A percentile compares a stretch with the other conserved stretches of the same genome.
Evolutionary conservation across 2,888 invertebrate species (phyloP).

Genomic region (Papilio elwesi): DNA sequence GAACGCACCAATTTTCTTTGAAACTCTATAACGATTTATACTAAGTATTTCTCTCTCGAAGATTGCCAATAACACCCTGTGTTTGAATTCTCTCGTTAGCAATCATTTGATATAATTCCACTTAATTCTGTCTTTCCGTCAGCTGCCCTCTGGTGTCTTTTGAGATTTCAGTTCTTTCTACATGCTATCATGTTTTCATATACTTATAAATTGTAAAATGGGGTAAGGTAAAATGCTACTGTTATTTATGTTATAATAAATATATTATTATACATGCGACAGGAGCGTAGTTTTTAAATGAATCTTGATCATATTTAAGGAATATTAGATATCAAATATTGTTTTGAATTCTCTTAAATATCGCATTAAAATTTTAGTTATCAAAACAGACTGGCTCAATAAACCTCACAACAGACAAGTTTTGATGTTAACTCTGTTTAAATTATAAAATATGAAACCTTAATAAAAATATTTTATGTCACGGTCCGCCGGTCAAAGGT

Average conservation of each 20-base stretch:
- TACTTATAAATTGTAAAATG: neutral
- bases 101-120: too few species aligned
- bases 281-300: neutral
- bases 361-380: conserved; percentile 9
- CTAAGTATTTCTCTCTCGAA: too few species aligned
- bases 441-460: conserved; percentile 34
- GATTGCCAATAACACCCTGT: too few species aligned
- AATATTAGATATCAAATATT: neutral
- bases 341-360: conserved; percentile 1
- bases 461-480: conserved; percentile 35
- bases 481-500: conserved; percentile 33
- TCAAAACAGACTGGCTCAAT: conserved; percentile 1
- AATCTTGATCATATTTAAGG: conserved; percentile 10
- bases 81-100: too few species aligned
- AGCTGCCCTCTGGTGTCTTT: too few species aligned
- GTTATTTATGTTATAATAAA: neutral
- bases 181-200: too few species aligned
- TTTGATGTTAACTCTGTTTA: conserved; percentile 29
- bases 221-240: too few species aligned
- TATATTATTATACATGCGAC: neutral
- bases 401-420: conserved; percentile 15
- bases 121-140: too few species aligned
- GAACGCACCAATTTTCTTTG: neutral
- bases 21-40: too few species aligned
- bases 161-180: too few species aligned